phyloP scores from a whole-genome alignment of 2,113 vertebrate genomes.

The Galemys pyrenaicus region DNA sequence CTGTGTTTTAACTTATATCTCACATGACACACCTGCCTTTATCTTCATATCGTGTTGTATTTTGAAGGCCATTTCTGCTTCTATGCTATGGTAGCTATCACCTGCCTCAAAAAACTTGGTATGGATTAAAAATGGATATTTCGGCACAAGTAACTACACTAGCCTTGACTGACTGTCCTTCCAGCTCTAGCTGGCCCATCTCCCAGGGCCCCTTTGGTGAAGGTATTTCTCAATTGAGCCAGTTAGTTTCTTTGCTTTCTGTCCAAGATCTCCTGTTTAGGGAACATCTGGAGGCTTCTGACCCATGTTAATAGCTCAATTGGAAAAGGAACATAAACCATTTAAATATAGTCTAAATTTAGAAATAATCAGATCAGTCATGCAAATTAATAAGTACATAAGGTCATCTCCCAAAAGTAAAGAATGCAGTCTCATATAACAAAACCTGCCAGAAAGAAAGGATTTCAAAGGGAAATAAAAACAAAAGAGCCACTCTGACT shows the following conservation, averaged over 20 bases:
- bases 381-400: constrained; percentile 68
- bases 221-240: neutral
- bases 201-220: neutral
- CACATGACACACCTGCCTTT: constrained; percentile 53
- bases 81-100: neutral
- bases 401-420: constrained; percentile 63
- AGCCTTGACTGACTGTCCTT: neutral
- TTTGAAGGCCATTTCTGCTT: constrained; percentile 57
- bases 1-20: constrained; percentile 57
- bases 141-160: neutral
- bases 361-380: constrained; percentile 67
- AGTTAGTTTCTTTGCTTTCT: neutral
- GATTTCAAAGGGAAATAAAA: constrained; percentile 56
- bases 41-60: constrained; percentile 55
- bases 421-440: neutral
- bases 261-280: neutral
- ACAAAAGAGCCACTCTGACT: neutral
- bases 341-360: constrained; percentile 54
- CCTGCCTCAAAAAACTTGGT: neutral
- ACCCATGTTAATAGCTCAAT: constrained; percentile 28
- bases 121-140: constrained; percentile 48
- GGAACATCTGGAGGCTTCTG: neutral
- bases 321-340: constrained; percentile 62
- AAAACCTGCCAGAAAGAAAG: constrained; percentile 54
- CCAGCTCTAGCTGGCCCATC: neutral